Evolutionary conservation across 2,797 vertebrate species (phyloP).

Genomic region (Knipowitschia caucasica): DNA sequence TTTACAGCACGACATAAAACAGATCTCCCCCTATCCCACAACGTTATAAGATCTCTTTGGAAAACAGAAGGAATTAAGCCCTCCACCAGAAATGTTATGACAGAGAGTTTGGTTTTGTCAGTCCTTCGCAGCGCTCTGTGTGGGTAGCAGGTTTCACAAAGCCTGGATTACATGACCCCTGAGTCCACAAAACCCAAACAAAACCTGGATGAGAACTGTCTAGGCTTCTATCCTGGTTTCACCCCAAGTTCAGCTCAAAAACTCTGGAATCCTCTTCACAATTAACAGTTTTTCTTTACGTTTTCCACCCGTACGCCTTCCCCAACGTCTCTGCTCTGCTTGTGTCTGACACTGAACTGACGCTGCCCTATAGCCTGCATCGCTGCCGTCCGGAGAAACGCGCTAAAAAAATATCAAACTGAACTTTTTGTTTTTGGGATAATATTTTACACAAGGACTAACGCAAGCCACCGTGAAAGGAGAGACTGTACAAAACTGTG

Average conservation of each 20-base stretch:
- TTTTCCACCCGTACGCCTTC: constrained; percentile 16
- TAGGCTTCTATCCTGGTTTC: background rate
- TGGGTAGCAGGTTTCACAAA: constrained; percentile 24
- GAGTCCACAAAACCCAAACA: constrained; percentile 52
- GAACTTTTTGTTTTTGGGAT: background rate
- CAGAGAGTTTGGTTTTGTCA: too few species aligned
- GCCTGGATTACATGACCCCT: constrained; percentile 50
- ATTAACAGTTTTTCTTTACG: background rate
- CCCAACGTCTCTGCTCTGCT: background rate
- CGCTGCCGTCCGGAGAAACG: background rate
- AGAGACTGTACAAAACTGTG: background rate
- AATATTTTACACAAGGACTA: background rate
- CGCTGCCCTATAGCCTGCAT: background rate
- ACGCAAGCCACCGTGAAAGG: background rate
- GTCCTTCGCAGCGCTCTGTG: background rate
- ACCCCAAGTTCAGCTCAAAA: background rate
- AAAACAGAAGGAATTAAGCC: too few species aligned
- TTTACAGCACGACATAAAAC: background rate
- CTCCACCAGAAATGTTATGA: too few species aligned
- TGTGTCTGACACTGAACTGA: constrained; percentile 9
- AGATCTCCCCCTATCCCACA: background rate
- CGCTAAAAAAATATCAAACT: too few species aligned
- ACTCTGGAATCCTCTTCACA: too few species aligned
- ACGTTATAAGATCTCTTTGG: too few species aligned
- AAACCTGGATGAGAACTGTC: background rate